These are phyloP conservation scores for Helicoverpa assulta DNA, from an alignment of 2,888 invertebrate species.

Conservation along the genomic window DNA sequence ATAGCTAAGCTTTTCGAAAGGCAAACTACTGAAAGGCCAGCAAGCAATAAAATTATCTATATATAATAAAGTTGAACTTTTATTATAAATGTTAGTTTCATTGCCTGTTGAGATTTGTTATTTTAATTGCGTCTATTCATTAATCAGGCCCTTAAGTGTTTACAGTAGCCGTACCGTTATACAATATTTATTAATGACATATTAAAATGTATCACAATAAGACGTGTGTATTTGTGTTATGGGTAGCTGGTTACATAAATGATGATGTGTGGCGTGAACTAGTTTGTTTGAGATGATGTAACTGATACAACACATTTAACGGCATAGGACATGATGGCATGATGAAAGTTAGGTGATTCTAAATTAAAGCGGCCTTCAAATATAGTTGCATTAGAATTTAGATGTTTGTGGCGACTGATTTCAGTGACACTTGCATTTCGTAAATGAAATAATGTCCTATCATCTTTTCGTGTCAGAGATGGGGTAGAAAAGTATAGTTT, in stretches of 20 bases:
- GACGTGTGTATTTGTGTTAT: slow-evolving; percentile 42
- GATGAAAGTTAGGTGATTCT: slow-evolving; percentile 15
- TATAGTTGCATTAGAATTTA: neutral
- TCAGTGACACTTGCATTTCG: too few species aligned
- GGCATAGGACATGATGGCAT: slow-evolving; percentile 7
- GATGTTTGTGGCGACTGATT: too few species aligned
- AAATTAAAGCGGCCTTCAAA: slow-evolving; percentile 6
- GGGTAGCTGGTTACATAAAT: slow-evolving; percentile 37
- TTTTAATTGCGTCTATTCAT: neutral
- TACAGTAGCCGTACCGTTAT: slow-evolving; percentile 11
- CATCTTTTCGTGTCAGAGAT: too few species aligned
- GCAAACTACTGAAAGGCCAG: neutral
- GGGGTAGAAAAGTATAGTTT: too few species aligned
- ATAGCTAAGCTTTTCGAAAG: neutral
- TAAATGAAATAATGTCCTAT: too few species aligned
- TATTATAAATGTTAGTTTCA: neutral
- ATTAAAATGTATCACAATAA: slow-evolving; percentile 26
- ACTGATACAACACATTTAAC: slow-evolving; percentile 6
- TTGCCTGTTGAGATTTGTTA: neutral
- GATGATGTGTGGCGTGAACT: slow-evolving; percentile 18
- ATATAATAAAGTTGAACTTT: neutral
- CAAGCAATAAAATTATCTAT: neutral
- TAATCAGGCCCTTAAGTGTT: neutral
- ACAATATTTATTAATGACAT: slow-evolving; percentile 17
- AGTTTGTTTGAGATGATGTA: slow-evolving; percentile 36